Evolutionary conservation across 2,888 invertebrate genomes (phyloP).

Genomic region (Sturmia bella): DNA sequence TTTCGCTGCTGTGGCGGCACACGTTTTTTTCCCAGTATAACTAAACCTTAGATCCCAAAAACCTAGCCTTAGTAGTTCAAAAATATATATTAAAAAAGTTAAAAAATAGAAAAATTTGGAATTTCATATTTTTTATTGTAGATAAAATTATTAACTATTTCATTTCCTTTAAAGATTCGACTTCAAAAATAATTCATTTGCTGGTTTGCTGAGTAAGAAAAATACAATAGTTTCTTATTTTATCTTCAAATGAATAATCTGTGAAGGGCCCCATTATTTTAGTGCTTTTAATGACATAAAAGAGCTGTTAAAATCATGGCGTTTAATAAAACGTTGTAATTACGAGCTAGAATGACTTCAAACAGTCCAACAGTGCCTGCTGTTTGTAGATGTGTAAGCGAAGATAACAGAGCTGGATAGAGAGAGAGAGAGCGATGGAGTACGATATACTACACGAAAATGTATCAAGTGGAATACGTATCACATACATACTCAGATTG

Average conservation of each 20-base stretch:
- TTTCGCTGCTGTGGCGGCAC: too few species aligned
- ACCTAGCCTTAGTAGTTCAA: too few species aligned
- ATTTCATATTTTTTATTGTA: too few species aligned
- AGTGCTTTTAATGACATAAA: constrained; percentile 33
- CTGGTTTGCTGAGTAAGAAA: too few species aligned
- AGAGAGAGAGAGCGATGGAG: not conserved
- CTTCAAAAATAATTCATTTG: too few species aligned
- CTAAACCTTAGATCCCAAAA: too few species aligned
- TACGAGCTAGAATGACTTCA: constrained; percentile 1
- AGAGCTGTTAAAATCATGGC: constrained; percentile 47
- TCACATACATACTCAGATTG: constrained; percentile 42
- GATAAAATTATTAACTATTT: too few species aligned
- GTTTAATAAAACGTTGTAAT: constrained; percentile 38
- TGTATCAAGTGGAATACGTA: constrained; percentile 29
- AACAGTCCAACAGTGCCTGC: constrained; percentile 6
- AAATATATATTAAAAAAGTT: too few species aligned
- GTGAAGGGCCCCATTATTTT: constrained; percentile 18
- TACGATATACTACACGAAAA: not conserved
- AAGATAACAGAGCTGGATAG: not conserved
- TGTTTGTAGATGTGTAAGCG: not conserved
- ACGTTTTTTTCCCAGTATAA: too few species aligned
- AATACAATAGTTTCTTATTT: too few species aligned
- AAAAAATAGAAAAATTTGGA: too few species aligned
- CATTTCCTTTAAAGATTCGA: too few species aligned
- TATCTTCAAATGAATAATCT: not conserved